Conservation (phyloP, 2,888 invertebrate genomes). For the Pecten maximus region DNA sequence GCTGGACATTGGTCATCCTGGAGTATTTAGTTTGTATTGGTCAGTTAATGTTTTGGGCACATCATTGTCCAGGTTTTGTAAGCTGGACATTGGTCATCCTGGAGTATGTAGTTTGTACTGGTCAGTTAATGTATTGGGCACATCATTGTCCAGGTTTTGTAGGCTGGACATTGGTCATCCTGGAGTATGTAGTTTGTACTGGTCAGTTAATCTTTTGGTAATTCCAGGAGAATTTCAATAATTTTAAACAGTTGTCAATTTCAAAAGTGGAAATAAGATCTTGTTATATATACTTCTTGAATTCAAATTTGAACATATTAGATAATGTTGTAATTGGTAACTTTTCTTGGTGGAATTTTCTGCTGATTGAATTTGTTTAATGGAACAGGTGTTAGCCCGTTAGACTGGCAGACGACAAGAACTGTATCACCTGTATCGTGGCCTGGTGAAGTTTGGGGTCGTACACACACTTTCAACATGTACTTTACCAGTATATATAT, state of each 20-base stretch:
- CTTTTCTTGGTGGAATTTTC: neutral
- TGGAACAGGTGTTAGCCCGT: neutral
- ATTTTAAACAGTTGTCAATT: too few species aligned
- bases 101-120: too few species aligned
- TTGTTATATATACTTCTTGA: too few species aligned
- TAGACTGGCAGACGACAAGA: neutral
- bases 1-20: neutral
- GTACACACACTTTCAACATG: neutral
- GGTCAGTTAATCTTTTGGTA: neutral
- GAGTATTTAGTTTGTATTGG: too few species aligned
- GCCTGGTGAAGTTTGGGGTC: neutral
- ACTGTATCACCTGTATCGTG: conserved; percentile 7
- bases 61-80: neutral
- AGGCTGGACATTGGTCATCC: neutral
- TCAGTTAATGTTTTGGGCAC: neutral
- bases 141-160: neutral
- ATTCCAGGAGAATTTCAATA: too few species aligned
- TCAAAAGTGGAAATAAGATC: too few species aligned
- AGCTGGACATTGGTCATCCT: neutral
- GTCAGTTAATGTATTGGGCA: too few species aligned
- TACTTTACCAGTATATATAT: conserved; percentile 22
- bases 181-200: neutral
- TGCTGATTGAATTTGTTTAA: neutral
- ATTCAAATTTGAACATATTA: neutral
- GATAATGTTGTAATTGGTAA: neutral